Conservation (phyloP, 2,113 vertebrate genomes). For the Anas platyrhynchos region DNA sequence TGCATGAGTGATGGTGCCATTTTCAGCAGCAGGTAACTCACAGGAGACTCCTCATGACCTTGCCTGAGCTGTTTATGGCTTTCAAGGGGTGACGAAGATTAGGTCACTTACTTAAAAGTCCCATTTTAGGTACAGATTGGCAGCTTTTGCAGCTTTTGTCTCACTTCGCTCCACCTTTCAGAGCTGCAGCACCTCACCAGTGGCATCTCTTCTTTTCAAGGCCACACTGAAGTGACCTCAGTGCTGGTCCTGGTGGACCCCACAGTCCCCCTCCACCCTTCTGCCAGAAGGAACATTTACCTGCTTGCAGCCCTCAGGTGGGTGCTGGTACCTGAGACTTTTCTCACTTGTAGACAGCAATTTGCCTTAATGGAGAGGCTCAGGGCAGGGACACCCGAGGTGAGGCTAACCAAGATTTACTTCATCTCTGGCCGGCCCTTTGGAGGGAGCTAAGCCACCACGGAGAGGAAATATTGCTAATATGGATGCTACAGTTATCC, state of each 20-base stretch:
- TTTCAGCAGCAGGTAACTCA: neutral
- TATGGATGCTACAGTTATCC: neutral
- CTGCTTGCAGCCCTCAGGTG: neutral
- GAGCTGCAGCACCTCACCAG: neutral
- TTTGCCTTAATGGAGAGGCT: neutral
- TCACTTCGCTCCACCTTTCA: neutral
- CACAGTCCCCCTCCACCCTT: neutral
- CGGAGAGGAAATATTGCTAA: neutral
- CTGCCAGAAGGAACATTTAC: neutral
- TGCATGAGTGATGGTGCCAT: neutral
- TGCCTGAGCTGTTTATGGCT: neutral
- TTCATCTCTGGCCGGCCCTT: neutral
- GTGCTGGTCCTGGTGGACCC: neutral
- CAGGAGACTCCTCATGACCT: neutral
- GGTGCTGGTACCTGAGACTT: neutral
- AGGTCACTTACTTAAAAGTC: neutral
- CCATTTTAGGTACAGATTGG: neutral
- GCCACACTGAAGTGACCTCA: accelerated
- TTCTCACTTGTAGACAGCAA: neutral
- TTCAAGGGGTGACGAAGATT: neutral
- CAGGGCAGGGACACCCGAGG: neutral
- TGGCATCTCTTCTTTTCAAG: neutral
- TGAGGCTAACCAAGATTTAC: neutral
- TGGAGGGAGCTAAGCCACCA: neutral
- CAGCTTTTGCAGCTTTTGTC: neutral